Percentiles rank a stretch among this genome's conserved stretches.
These are phyloP conservation scores for Ophioninae sp. DNA, from an alignment of 2,888 invertebrate species.

Conservation along the genomic window DNA sequence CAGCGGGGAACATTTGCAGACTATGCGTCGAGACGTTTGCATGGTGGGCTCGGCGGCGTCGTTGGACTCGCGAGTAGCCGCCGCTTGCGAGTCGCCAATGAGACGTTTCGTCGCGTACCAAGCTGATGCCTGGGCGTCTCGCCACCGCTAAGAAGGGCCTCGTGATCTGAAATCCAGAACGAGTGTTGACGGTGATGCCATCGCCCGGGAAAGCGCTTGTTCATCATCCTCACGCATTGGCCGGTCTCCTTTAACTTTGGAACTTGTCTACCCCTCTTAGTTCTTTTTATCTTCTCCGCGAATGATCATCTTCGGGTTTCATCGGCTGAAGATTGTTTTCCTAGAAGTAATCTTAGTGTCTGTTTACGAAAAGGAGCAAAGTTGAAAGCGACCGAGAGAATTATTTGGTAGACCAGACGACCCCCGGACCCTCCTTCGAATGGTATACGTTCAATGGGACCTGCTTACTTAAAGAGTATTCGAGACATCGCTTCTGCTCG, in stretches of 20 bases:
- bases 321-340: slow-evolving; percentile 31
- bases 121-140: slow-evolving; percentile 25
- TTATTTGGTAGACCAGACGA: slow-evolving; percentile 18
- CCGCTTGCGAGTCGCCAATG: slow-evolving; percentile 31
- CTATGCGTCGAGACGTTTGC: slow-evolving; percentile 43
- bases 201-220: slow-evolving; percentile 52
- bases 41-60: slow-evolving; percentile 42
- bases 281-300: neutral
- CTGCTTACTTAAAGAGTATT: slow-evolving; percentile 4
- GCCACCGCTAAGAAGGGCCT: slow-evolving; percentile 39
- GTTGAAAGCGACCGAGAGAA: neutral
- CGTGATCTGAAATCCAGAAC: slow-evolving; percentile 65
- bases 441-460: slow-evolving; percentile 8
- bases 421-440: neutral
- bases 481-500: neutral
- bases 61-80: slow-evolving; percentile 32
- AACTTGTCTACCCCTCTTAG: neutral
- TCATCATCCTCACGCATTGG: slow-evolving; percentile 55
- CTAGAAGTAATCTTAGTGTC: slow-evolving; percentile 25
- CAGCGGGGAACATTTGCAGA: slow-evolving; percentile 36
- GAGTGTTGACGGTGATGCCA: slow-evolving; percentile 33
- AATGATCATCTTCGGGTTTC: slow-evolving; percentile 36
- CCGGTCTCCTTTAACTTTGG: neutral
- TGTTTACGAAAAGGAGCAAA: slow-evolving; percentile 33
- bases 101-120: slow-evolving; percentile 1